Conservation (phyloP, 2,113 vertebrate species). For the Rhinichthys klamathensis region DNA sequence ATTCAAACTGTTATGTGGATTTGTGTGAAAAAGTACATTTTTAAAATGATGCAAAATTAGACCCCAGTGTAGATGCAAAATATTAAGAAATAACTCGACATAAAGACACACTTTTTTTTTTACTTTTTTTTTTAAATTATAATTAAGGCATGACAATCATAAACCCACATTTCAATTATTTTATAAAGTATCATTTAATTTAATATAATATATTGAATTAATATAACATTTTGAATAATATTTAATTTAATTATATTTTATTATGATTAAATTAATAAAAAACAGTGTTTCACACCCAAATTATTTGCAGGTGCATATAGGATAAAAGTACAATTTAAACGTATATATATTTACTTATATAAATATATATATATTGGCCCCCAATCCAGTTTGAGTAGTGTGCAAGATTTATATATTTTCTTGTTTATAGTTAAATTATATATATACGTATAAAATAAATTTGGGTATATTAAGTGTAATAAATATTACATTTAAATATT, state of each 20-base stretch:
- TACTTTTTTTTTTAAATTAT: not conserved
- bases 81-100: not conserved
- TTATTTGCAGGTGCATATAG: not conserved
- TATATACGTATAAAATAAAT: not conserved
- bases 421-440: not conserved
- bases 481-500: not conserved
- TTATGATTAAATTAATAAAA: not conserved
- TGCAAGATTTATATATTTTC: not conserved
- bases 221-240: not conserved
- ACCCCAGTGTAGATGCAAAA: not conserved
- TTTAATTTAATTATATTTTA: not conserved
- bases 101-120: not conserved
- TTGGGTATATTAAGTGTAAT: no score
- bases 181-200: not conserved
- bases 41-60: not conserved
- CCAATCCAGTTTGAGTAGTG: not conserved
- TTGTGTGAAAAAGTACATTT: not conserved
- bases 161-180: not conserved
- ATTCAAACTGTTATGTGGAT: not conserved
- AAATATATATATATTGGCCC: no score
- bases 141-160: not conserved
- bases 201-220: not conserved
- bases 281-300: not conserved
- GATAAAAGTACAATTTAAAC: not conserved
- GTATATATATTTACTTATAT: no score